Percentiles rank a stretch among this genome's conserved stretches.
Conservation (phyloP, 2,113 vertebrate species). For the Stegastes partitus region DNA sequence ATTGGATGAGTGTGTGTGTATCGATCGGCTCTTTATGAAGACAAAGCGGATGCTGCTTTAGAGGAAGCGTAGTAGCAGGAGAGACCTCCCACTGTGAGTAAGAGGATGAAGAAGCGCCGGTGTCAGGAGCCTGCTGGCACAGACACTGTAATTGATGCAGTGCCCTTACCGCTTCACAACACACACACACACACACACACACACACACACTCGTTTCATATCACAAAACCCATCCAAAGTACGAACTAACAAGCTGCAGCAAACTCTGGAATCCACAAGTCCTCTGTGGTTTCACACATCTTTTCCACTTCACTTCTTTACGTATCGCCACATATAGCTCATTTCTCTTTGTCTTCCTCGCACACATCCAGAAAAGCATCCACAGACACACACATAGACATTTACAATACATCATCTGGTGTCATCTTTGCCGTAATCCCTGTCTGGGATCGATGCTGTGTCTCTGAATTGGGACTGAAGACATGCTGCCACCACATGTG, state of each 20-base stretch:
- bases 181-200: slow-evolving; percentile 53
- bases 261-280: slow-evolving; percentile 34
- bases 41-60: slow-evolving; percentile 76
- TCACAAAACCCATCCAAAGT: slow-evolving; percentile 50
- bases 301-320: slow-evolving; percentile 14
- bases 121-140: slow-evolving; percentile 84
- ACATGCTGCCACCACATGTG: slow-evolving; percentile 73
- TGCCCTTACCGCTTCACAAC: slow-evolving; percentile 75
- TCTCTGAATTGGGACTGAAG: slow-evolving; percentile 59
- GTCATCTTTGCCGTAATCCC: slow-evolving; percentile 73
- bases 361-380: slow-evolving; percentile 26
- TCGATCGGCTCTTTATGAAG: slow-evolving; percentile 82
- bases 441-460: slow-evolving; percentile 70
- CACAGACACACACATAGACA: slow-evolving; percentile 28
- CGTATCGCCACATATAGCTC: not conserved
- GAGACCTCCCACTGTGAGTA: slow-evolving; percentile 78
- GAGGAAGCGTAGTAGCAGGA: slow-evolving; percentile 62
- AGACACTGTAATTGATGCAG: slow-evolving; percentile 83
- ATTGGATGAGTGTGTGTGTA: slow-evolving; percentile 62
- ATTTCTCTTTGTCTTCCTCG: slow-evolving; percentile 45
- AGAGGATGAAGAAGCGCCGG: slow-evolving; percentile 82
- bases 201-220: slow-evolving; percentile 50
- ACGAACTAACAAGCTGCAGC: slow-evolving; percentile 59
- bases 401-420: slow-evolving; percentile 71
- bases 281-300: slow-evolving; percentile 43